phyloP scores from a whole-genome alignment of 2,113 vertebrate species.

The Pao palembangensis region DNA sequence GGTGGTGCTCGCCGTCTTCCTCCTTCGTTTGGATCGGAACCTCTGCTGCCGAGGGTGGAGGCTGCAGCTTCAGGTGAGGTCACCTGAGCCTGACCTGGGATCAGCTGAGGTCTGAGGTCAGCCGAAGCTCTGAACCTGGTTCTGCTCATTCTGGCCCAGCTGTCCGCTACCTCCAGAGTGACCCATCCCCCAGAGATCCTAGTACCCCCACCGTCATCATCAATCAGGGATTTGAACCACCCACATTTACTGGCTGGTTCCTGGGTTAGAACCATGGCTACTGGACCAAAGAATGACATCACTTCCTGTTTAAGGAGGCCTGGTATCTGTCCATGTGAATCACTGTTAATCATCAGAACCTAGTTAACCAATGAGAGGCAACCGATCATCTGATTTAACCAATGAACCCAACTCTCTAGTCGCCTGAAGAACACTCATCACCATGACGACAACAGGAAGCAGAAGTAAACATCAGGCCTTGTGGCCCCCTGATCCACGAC shows the following conservation, averaged over 20 bases:
- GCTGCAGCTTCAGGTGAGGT: conserved; percentile 77
- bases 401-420: too few relatives aligned
- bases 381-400: too few relatives aligned
- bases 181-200: conserved; percentile 77
- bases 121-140: background rate
- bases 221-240: conserved; percentile 83
- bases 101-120: too few relatives aligned
- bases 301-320: conserved; percentile 9
- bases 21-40: conserved; percentile 86
- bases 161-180: conserved; percentile 79
- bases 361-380: too few relatives aligned
- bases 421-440: too few relatives aligned
- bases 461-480: too few relatives aligned
- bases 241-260: conserved; percentile 91
- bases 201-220: conserved; percentile 72
- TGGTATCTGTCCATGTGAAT: too few relatives aligned
- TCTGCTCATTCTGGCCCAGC: conserved; percentile 63
- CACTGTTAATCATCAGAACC: too few relatives aligned
- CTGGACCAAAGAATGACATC: conserved; percentile 65
- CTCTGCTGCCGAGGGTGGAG: conserved; percentile 83
- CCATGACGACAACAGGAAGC: too few relatives aligned
- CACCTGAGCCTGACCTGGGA: background rate
- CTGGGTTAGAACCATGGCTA: conserved; percentile 84
- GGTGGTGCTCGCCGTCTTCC: too few relatives aligned
- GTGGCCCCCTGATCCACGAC: too few relatives aligned